Conservation (phyloP, 2,797 vertebrate species). For the Stomatorhinus walkeri region DNA sequence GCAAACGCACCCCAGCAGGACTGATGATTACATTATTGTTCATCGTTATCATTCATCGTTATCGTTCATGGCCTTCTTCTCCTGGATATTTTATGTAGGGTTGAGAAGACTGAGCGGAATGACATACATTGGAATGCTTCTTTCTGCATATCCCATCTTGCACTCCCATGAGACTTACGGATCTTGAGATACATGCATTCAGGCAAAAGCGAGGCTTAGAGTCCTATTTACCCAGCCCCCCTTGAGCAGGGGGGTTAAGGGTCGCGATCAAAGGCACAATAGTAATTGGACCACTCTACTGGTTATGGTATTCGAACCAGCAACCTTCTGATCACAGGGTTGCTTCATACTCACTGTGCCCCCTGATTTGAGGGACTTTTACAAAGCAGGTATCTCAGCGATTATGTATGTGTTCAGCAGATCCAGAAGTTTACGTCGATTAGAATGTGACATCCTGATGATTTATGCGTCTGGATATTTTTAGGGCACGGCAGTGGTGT, state of each 20-base stretch:
- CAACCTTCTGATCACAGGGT: neutral
- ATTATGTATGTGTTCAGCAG: neutral
- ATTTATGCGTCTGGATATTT: neutral
- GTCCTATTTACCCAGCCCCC: neutral
- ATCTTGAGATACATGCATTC: neutral
- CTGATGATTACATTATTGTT: neutral
- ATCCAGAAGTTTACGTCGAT: neutral
- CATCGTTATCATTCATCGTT: neutral
- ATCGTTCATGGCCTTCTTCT: neutral
- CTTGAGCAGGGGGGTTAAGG: neutral
- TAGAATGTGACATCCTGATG: neutral
- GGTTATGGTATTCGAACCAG: neutral
- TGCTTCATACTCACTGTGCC: neutral
- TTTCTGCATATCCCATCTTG: neutral
- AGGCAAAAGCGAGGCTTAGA: neutral
- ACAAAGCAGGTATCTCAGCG: neutral
- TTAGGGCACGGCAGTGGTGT: neutral
- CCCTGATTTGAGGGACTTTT: neutral
- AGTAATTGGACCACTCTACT: neutral
- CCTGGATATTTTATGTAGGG: neutral
- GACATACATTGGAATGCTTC: neutral
- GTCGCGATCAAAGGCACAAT: neutral
- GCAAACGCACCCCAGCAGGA: neutral
- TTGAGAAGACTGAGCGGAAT: neutral
- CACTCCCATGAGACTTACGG: neutral